A percentile compares a stretch with the other conserved stretches of the same genome.
Evolutionary conservation across 2,888 invertebrate species (phyloP).

Genomic region (Drosophila imparisetae): DNA sequence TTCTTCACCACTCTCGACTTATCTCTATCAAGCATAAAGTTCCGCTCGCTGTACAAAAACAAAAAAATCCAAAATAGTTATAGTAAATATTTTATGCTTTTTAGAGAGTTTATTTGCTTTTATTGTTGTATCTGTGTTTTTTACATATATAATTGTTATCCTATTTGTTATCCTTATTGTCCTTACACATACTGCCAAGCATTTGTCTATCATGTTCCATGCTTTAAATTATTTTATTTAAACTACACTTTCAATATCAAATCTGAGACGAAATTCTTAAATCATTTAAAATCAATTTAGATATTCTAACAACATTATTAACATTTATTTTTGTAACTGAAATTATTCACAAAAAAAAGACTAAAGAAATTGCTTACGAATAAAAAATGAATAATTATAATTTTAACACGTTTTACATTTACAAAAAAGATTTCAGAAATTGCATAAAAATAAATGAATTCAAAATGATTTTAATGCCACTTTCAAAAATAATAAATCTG

Average conservation of each 20-base stretch:
- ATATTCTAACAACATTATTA: neutral
- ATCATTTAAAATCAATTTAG: neutral
- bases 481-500: neutral
- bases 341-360: neutral
- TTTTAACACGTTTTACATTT: neutral
- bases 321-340: too few relatives aligned
- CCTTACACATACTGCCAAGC: neutral
- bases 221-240: neutral
- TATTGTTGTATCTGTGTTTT: neutral
- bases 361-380: neutral
- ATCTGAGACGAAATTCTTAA: neutral
- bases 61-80: neutral
- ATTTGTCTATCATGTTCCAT: neutral
- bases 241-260: neutral
- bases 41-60: neutral
- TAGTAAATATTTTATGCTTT: conserved; percentile 1
- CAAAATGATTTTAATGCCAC: neutral
- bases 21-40: conserved; percentile 13
- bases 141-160: neutral
- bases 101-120: neutral
- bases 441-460: neutral
- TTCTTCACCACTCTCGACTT: neutral
- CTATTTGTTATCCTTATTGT: neutral
- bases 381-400: neutral
- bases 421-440: neutral